phyloP scores from a whole-genome alignment of 2,888 invertebrate genomes.

The Tachina grossa region DNA sequence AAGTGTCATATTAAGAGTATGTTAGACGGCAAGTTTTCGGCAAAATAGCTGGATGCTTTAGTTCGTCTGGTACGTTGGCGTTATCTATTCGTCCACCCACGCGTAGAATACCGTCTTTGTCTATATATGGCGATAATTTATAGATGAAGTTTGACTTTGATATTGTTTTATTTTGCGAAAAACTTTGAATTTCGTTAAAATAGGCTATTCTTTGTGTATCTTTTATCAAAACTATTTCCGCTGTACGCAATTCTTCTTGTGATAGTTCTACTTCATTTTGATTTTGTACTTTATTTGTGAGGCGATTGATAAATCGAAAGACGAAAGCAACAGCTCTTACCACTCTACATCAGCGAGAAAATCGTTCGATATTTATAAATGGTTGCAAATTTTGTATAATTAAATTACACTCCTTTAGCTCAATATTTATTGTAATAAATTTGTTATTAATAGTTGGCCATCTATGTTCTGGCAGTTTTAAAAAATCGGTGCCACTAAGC shows the following conservation, averaged over 20 bases:
- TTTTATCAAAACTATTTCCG: conserved; percentile 9
- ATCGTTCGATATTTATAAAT: conserved; percentile 39
- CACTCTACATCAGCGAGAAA: conserved; percentile 53
- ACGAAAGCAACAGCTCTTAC: conserved; percentile 45
- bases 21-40: conserved; percentile 21
- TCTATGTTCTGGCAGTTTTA: conserved; percentile 2
- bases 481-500: conserved; percentile 38
- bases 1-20: conserved; percentile 24
- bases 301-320: conserved; percentile 5
- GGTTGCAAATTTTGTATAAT: conserved; percentile 8
- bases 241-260: conserved; percentile 13
- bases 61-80: conserved; percentile 27
- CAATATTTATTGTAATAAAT: conserved; percentile 3
- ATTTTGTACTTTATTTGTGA: background rate
- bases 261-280: background rate
- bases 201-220: conserved; percentile 4
- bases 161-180: conserved; percentile 19
- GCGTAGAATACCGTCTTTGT: conserved; percentile 14
- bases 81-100: conserved; percentile 31
- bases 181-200: conserved; percentile 28
- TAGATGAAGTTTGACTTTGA: conserved; percentile 40
- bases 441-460: conserved; percentile 2
- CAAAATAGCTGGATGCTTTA: conserved; percentile 44
- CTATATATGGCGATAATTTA: conserved; percentile 43
- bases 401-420: conserved; percentile 36